phyloP scores from a whole-genome alignment of 1,140 invertebrate species.

The Neodiprion virginianus region DNA sequence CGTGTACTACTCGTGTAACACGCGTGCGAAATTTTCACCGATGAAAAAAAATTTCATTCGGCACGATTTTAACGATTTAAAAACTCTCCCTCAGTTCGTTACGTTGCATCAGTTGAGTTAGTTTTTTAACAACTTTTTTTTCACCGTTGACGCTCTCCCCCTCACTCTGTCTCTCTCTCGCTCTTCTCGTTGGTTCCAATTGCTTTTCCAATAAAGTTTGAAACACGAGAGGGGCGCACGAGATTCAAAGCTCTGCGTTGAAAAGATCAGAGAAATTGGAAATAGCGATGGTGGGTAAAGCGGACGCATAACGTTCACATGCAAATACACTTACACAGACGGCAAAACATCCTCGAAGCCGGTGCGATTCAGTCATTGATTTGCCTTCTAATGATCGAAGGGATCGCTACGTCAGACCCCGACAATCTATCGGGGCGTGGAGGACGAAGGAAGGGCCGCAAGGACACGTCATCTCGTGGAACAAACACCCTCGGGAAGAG shows the following conservation, averaged over 20 bases:
- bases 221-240: too few relatives aligned
- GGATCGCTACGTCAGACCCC: background rate
- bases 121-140: too few relatives aligned
- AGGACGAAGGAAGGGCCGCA: background rate
- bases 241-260: too few relatives aligned
- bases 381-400: background rate
- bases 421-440: background rate
- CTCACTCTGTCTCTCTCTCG: background rate
- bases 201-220: background rate
- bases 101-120: background rate
- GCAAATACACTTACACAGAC: too few relatives aligned
- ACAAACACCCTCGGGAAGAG: background rate
- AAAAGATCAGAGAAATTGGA: background rate
- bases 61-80: background rate
- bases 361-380: background rate
- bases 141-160: too few relatives aligned
- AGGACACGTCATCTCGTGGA: background rate
- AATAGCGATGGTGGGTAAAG: too few relatives aligned
- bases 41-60: background rate
- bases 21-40: background rate
- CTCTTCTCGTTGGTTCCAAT: background rate
- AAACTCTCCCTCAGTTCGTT: background rate
- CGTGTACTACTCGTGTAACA: background rate
- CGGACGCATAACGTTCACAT: too few relatives aligned
- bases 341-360: background rate